These are phyloP conservation scores for Mormyrus proboscirostris DNA, from an alignment of 2,797 vertebrate species.

Conservation along the genomic window DNA sequence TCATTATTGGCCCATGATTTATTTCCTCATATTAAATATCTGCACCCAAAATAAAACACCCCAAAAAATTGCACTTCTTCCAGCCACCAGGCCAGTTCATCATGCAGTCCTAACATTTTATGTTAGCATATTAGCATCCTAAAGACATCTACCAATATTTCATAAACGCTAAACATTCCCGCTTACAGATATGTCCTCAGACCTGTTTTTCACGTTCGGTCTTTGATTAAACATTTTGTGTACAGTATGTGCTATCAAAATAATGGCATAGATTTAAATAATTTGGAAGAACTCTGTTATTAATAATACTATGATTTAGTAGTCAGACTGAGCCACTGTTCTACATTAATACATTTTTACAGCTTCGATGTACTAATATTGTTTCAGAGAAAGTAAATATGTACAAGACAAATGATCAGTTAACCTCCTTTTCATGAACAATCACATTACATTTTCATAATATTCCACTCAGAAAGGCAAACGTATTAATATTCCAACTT, in stretches of 20 bases:
- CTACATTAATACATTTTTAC: not conserved
- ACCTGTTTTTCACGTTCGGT: not conserved
- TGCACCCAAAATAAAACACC: not conserved
- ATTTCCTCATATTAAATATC: not conserved
- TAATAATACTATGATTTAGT: constrained; percentile 17
- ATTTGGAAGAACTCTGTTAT: constrained; percentile 3
- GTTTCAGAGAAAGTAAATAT: not conserved
- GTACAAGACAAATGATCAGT: not conserved
- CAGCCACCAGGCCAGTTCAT: constrained; percentile 19
- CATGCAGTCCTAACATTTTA: constrained; percentile 24
- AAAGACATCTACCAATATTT: constrained; percentile 19
- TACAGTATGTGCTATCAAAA: not conserved
- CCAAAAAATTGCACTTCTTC: constrained; percentile 7
- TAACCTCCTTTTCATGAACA: not conserved
- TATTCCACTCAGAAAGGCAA: not conserved
- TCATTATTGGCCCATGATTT: not conserved
- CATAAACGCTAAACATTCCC: constrained; percentile 10
- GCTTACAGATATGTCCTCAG: constrained; percentile 16
- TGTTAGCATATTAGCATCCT: constrained; percentile 8
- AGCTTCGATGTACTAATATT: constrained; percentile 23
- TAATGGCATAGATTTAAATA: constrained; percentile 30
- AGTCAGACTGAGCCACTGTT: constrained; percentile 16
- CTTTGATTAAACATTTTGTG: not conserved
- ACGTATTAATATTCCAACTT: constrained; percentile 13
- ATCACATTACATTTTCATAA: not conserved